phyloP scores from a whole-genome alignment of 1,140 invertebrate genomes.

The Tenebrio molitor region DNA sequence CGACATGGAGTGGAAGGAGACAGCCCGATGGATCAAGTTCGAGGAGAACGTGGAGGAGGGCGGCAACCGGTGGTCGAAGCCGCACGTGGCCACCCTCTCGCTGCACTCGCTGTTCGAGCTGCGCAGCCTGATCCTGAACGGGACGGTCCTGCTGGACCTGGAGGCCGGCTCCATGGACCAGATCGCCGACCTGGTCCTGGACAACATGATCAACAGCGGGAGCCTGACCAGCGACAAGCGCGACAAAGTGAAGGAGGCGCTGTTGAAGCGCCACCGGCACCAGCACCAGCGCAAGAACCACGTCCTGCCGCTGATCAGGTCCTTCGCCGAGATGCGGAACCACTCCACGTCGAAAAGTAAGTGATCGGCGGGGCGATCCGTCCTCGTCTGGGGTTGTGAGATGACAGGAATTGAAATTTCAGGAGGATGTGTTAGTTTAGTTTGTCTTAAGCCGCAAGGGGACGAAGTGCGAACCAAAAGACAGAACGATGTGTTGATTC shows the following conservation, averaged over 20 bases:
- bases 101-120: slow-evolving; percentile 93
- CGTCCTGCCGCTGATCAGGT: slow-evolving; percentile 93
- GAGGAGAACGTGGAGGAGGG: slow-evolving; percentile 95
- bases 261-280: slow-evolving; percentile 93
- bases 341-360: slow-evolving; percentile 96
- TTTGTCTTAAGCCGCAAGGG: slow-evolving; percentile 42
- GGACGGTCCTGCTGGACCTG: slow-evolving; percentile 92
- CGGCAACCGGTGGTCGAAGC: slow-evolving; percentile 95
- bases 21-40: slow-evolving; percentile 97
- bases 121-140: slow-evolving; percentile 88
- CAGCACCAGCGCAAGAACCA: slow-evolving; percentile 92
- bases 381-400: slow-evolving; percentile 2
- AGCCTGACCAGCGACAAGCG: slow-evolving; percentile 80
- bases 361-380: slow-evolving; percentile 64
- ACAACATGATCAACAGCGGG: slow-evolving; percentile 90
- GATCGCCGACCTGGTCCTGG: slow-evolving; percentile 91
- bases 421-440: slow-evolving; percentile 50
- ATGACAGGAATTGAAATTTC: slow-evolving; percentile 45
- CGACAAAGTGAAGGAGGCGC: slow-evolving; percentile 88
- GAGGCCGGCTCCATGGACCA: slow-evolving; percentile 87
- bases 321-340: slow-evolving; percentile 96
- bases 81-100: slow-evolving; percentile 92
- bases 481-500: not conserved
- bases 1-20: slow-evolving; percentile 96
- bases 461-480: slow-evolving; percentile 2